Percentiles rank a stretch among this genome's conserved stretches.
phyloP scores from a whole-genome alignment of 2,797 vertebrate species.

The Enteromius argenteus region DNA sequence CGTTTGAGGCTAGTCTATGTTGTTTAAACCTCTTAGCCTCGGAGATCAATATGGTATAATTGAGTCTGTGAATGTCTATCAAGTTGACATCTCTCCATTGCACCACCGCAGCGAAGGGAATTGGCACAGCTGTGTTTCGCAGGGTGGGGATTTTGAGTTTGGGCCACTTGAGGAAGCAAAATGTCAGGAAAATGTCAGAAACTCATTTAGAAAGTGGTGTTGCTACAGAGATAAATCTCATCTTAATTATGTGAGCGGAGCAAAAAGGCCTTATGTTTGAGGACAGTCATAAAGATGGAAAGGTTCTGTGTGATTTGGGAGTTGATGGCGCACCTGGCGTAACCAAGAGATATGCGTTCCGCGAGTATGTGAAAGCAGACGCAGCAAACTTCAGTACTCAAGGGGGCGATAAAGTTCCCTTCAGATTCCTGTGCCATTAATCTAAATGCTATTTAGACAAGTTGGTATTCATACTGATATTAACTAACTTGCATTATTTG shows the following conservation, averaged over 20 bases:
- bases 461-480: not conserved
- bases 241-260: conserved; percentile 33
- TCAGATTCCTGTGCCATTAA: not conserved
- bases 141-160: conserved; percentile 55
- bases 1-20: conserved; percentile 39
- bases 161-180: conserved; percentile 56
- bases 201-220: conserved; percentile 61
- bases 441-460: not conserved
- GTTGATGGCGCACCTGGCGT: not conserved
- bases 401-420: not conserved
- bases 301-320: conserved; percentile 27
- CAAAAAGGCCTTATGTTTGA: conserved; percentile 19
- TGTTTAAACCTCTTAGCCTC: conserved; percentile 54
- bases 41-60: conserved; percentile 57
- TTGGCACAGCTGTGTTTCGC: conserved; percentile 58
- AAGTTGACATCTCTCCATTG: conserved; percentile 51
- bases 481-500: not conserved
- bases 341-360: not conserved
- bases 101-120: conserved; percentile 22
- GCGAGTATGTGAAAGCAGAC: not conserved
- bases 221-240: conserved; percentile 59
- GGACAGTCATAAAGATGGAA: conserved; percentile 25
- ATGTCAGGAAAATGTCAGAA: conserved; percentile 66
- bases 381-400: not conserved
- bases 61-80: conserved; percentile 61